Evolutionary conservation across 2,888 invertebrate species (phyloP).

Genomic region (Myathropa florea): DNA sequence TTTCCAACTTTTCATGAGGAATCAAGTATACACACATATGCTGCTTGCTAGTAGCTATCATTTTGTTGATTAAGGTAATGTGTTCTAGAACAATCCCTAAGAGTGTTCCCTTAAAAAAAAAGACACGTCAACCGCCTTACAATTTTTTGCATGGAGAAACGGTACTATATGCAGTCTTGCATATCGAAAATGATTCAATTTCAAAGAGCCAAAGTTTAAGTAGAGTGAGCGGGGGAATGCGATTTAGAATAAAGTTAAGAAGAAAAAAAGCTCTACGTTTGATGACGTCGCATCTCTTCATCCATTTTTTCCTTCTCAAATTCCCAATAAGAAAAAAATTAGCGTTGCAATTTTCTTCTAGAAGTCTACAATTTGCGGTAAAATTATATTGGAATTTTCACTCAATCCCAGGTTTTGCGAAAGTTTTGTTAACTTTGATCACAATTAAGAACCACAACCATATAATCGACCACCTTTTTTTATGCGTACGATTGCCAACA

Average conservation of each 20-base stretch:
- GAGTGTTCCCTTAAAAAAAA: too few relatives aligned
- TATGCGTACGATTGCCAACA: constrained; percentile 15
- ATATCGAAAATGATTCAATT: not conserved
- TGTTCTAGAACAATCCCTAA: constrained; percentile 13
- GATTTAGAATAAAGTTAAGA: constrained; percentile 1
- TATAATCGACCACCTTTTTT: not conserved
- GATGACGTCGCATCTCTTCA: constrained; percentile 64
- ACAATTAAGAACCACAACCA: not conserved
- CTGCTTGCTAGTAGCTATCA: not conserved
- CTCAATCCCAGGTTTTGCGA: not conserved
- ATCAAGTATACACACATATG: not conserved
- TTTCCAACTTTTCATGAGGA: not conserved
- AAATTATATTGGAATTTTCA: not conserved
- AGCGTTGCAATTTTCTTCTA: constrained; percentile 28
- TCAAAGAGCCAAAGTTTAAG: not conserved
- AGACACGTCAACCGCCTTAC: constrained; percentile 31
- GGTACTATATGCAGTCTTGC: constrained; percentile 17
- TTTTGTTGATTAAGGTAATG: not conserved
- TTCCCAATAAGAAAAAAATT: not conserved
- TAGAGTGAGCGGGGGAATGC: not conserved
- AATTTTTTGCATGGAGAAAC: constrained; percentile 7
- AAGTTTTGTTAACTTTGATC: not conserved
- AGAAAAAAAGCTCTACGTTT: constrained; percentile 56
- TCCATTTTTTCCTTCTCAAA: not conserved
- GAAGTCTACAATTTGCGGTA: constrained; percentile 26